Evolutionary conservation across 2,797 vertebrate species (phyloP).

Genomic region (Hapalemur alaotrensis): DNA sequence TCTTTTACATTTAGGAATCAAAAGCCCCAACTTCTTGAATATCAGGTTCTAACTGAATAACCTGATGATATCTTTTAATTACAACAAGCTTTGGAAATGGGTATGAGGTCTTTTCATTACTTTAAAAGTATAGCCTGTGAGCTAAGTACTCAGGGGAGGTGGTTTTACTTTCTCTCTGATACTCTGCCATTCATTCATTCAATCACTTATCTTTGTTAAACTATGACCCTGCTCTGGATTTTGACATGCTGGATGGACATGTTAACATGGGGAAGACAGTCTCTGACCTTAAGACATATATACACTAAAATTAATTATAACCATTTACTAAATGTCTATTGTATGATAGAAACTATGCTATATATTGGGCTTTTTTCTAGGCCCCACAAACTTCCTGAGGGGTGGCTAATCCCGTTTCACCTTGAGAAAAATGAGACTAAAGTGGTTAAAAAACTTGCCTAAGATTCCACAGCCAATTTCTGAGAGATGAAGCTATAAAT

Average conservation of each 20-base stretch:
- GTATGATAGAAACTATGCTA: background rate
- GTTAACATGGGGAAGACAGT: background rate
- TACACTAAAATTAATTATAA: background rate
- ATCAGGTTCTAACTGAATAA: background rate
- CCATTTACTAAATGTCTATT: background rate
- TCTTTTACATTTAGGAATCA: constrained; percentile 14
- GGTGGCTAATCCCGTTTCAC: background rate
- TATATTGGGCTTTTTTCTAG: background rate
- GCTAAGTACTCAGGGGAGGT: background rate
- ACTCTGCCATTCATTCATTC: background rate
- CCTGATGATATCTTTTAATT: background rate
- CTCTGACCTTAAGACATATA: background rate
- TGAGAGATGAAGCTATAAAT: background rate
- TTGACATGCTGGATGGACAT: background rate
- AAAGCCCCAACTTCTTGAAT: background rate
- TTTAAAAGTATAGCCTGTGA: background rate
- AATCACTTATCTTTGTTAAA: background rate
- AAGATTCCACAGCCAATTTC: background rate
- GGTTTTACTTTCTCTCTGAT: background rate
- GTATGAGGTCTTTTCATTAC: background rate
- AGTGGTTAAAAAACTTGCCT: background rate
- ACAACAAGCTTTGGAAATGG: background rate
- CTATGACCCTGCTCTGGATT: background rate
- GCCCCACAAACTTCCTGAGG: background rate
- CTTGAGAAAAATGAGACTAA: background rate